These are phyloP conservation scores for Saturnia japonica DNA, from an alignment of 2,888 invertebrate species.

Conservation along the genomic window DNA sequence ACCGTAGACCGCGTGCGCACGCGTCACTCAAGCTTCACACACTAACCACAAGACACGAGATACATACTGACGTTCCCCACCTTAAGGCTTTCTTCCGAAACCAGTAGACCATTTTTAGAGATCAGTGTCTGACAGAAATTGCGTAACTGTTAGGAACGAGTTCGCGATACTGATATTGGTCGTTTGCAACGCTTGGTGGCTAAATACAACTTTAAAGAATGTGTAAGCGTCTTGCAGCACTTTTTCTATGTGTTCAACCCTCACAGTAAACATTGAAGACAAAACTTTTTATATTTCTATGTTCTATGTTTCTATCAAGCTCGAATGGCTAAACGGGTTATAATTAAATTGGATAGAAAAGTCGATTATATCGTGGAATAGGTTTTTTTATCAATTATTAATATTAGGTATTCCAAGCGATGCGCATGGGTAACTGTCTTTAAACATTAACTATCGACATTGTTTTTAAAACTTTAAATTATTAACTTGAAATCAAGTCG, in stretches of 20 bases:
- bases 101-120: constrained; percentile 42
- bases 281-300: neutral
- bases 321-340: too few relatives aligned
- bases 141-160: constrained; percentile 29
- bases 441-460: neutral
- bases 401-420: too few relatives aligned
- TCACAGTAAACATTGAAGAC: neutral
- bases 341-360: too few relatives aligned
- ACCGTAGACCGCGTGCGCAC: constrained; percentile 43
- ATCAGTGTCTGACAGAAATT: constrained; percentile 38
- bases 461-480: neutral
- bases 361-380: too few relatives aligned
- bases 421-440: too few relatives aligned
- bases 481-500: neutral
- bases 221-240: neutral
- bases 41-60: constrained; percentile 38
- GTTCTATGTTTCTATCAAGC: too few relatives aligned
- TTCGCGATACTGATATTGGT: constrained; percentile 23
- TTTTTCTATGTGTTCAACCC: neutral
- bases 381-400: too few relatives aligned
- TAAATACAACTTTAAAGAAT: neutral
- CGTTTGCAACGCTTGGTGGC: constrained; percentile 20
- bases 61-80: constrained; percentile 39
- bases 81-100: constrained; percentile 42
- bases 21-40: constrained; percentile 42